Evolutionary conservation across 30 jellyfish, hydroid and myxozoan species (phyloP).

Genomic region (Rhopilema esculentum): DNA sequence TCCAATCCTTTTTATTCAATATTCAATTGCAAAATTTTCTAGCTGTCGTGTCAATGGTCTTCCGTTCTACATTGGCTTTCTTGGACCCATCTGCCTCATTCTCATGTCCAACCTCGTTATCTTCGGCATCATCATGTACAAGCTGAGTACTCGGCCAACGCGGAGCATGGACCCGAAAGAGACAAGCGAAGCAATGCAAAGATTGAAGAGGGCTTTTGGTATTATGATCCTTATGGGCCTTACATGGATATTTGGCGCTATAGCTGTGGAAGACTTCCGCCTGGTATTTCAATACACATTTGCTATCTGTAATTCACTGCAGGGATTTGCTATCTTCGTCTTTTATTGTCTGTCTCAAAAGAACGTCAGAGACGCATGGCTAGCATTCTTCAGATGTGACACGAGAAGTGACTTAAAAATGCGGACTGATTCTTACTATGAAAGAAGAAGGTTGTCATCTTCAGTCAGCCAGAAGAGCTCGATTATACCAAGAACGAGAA

Average conservation of each 20-base stretch:
- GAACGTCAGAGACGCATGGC: slow-evolving; percentile 92
- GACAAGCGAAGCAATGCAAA: slow-evolving; percentile 62
- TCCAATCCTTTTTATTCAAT: no score
- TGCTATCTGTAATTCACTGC: slow-evolving; percentile 88
- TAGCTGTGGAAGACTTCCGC: slow-evolving; percentile 86
- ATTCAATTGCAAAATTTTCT: background rate
- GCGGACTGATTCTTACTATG: slow-evolving; percentile 91
- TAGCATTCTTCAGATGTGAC: slow-evolving; percentile 86
- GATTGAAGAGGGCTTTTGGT: slow-evolving; percentile 96
- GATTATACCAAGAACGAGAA: slow-evolving; percentile 80
- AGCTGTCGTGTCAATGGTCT: slow-evolving; percentile 92
- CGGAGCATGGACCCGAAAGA: slow-evolving; percentile 76
- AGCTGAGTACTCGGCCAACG: slow-evolving; percentile 87
- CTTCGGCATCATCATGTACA: slow-evolving; percentile 90
- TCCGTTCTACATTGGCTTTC: slow-evolving; percentile 83
- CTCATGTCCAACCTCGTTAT: slow-evolving; percentile 73
- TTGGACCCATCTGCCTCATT: slow-evolving; percentile 93
- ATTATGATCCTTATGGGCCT: slow-evolving; percentile 96
- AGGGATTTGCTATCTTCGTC: slow-evolving; percentile 92
- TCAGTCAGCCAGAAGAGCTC: slow-evolving; percentile 77
- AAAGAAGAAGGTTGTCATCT: slow-evolving; percentile 88
- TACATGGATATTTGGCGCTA: slow-evolving; percentile 95
- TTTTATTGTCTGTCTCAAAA: slow-evolving; percentile 89
- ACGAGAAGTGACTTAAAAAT: slow-evolving; percentile 79
- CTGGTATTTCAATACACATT: slow-evolving; percentile 85